A percentile compares a stretch with the other conserved stretches of the same genome.
Conservation (phyloP, 2,113 vertebrate species). For the Aegotheles bennettii region DNA sequence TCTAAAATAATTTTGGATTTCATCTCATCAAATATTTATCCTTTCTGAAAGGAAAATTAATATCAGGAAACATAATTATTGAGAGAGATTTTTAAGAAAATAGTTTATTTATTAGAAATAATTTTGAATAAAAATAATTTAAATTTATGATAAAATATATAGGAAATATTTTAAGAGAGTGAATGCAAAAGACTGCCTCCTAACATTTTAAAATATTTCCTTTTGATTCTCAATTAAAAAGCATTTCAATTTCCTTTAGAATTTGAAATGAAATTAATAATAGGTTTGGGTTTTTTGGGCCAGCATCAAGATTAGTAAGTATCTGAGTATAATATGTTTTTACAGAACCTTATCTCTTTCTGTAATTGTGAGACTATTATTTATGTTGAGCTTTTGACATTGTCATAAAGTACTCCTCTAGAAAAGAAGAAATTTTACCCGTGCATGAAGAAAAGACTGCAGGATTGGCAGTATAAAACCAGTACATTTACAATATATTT, state of each 20-base stretch:
- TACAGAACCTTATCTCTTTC: not conserved
- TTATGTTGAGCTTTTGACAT: not conserved
- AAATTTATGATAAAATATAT: not conserved
- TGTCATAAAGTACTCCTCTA: not conserved
- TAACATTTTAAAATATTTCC: not conserved
- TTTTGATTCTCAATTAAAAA: not conserved
- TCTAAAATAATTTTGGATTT: not conserved
- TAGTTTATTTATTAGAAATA: not conserved
- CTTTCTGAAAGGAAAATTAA: not conserved
- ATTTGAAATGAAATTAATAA: not conserved
- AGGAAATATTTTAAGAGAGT: not conserved
- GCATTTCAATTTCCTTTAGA: not conserved
- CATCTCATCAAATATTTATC: not conserved
- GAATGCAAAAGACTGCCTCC: fast-evolving
- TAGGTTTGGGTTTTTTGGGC: not conserved
- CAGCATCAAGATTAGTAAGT: not conserved
- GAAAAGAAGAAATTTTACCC: not conserved
- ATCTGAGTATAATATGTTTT: not conserved
- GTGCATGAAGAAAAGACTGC: not conserved
- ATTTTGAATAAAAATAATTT: not conserved
- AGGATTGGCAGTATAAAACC: not conserved
- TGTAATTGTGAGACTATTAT: not conserved
- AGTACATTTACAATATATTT: not conserved
- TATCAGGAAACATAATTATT: not conserved
- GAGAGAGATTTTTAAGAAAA: not conserved